Evolutionary conservation across 2,113 vertebrate species (phyloP).

Genomic region (Siphamia tubifer): DNA sequence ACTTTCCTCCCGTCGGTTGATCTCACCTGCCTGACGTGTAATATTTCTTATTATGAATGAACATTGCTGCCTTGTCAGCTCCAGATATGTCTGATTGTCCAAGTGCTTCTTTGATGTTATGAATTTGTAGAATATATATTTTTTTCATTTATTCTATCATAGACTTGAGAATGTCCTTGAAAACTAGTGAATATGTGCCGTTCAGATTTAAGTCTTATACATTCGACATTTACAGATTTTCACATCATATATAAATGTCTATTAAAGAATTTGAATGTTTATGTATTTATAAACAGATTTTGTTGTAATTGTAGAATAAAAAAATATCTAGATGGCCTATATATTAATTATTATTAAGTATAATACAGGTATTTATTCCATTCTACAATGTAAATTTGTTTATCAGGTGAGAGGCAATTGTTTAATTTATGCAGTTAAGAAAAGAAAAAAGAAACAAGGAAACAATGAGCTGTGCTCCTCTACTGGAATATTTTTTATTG

Average conservation of each 20-base stretch:
- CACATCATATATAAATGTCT: not conserved
- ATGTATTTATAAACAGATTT: not conserved
- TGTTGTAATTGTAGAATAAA: not conserved
- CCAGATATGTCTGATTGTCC: not conserved
- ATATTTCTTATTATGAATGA: not conserved
- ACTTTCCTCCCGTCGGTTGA: not conserved
- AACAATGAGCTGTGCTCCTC: slow-evolving; percentile 67
- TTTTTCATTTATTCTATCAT: not conserved
- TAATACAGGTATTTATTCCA: not conserved
- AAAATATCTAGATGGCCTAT: too few relatives aligned
- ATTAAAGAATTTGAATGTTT: not conserved
- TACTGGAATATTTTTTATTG: slow-evolving; percentile 83
- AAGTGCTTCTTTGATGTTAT: not conserved
- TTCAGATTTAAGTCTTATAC: not conserved
- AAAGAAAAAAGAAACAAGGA: slow-evolving; percentile 43
- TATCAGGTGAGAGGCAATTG: not conserved
- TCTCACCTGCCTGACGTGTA: slow-evolving; percentile 3
- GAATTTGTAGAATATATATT: not conserved
- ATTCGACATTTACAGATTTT: too few relatives aligned
- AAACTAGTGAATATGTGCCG: not conserved
- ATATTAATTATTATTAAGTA: too few relatives aligned
- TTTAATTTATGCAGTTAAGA: not conserved
- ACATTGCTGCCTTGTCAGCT: too few relatives aligned
- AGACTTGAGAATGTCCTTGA: not conserved
- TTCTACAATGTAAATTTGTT: not conserved